Evolutionary conservation across 2,888 invertebrate species (phyloP), one percentile per base, ranked within the genome.

Genomic region (Tyria jacobaeae): DNA sequence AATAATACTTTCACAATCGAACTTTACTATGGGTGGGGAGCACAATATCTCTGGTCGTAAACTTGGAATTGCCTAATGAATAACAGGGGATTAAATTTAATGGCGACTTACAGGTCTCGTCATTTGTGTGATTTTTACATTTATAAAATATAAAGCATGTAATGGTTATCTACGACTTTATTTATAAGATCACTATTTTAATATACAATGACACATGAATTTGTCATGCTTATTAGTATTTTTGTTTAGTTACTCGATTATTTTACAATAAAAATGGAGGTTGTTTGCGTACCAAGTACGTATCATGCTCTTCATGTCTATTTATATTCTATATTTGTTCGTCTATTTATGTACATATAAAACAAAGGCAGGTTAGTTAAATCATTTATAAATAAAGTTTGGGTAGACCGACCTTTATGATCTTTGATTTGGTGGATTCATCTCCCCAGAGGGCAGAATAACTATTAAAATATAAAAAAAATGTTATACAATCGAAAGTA

Each of bases 41-140:
- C 66, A 71, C 75, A 71, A 78, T 75, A 72, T 79, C 79, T 71
- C 66, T 72, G 74, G 67, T 80, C 80, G 78, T 87, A 86, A 87
- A 86, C 80, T 79, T 76, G 76, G 75, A 83, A 85, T 85, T 81
- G 81, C 83, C 82, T 84, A 87, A 87, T 85, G 83, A 86, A 86
- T 85, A 80, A 82, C 83, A 79, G 76, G 75, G 82, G 85, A 85
- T 86, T 86, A 83, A 67, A 73, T 83, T 84, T 84, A 81, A 84
- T 84, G 68, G 79, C 75, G 74, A 70, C 69, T 79, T 79, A 78
- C 78, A 76, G 76, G 69, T 68, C 76, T 77, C 79, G 73, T 75
- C 76, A 80, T 73, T 80, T 79, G 73, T 79, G 79, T 73, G 78
- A 73, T 78, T 77, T 70, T 75, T 73, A 73, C 74, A 73, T 75